Base-by-base conservation (phyloP, 1,140 invertebrate species). In the Drosophila sechellia region DNA sequence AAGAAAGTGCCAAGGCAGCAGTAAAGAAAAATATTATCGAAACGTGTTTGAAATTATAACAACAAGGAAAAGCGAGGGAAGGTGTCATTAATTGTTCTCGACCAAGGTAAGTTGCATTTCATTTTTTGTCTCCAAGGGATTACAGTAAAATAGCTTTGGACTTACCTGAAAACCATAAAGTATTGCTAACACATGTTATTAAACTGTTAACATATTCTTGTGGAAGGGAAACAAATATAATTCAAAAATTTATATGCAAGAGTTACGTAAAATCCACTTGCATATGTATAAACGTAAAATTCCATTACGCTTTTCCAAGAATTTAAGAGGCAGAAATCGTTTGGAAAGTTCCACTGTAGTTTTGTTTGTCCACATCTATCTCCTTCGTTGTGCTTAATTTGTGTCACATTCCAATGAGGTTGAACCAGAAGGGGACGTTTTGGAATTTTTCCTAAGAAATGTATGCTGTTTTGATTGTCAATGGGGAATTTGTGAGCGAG, bases 11-110 rank as follows among this genome's bases (percentile, higher is more conserved):
- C 61, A 57, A n/a, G 15, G n/a, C 50, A 56, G 54, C 22, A 40
- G 10, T 10, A 25, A 8, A 54, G 13, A 60, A 57, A 59, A 43
- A 66, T 43, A 46, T 22, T 40, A 64, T 55, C 20, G 15, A 53
- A 79, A 79, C 54, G 71, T 76, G 55, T 80, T 72, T 58, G 45
- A 77, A 73, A 73, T 63, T 77, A 48, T 37, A 77, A 68, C 53
- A 59, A 64, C 56, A 57, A 76, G 64, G 37, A 74, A 70, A 52
- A 66, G 43, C 13, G 11, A 39, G 20, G 17, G 22, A 12, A 17
- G 56, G 11, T 48, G 22, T 15, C n/a, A 34, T 50, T 34, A 8
- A 34, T 34, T 50, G 2, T 34, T 57, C 42, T 34, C 55, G 15
- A 11, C 17, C 3, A 12, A 34, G 43, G 63, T 66, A 66, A 64